Evolutionary conservation across 1,140 invertebrate species (phyloP).

Genomic region (Chironomus tepperi): DNA sequence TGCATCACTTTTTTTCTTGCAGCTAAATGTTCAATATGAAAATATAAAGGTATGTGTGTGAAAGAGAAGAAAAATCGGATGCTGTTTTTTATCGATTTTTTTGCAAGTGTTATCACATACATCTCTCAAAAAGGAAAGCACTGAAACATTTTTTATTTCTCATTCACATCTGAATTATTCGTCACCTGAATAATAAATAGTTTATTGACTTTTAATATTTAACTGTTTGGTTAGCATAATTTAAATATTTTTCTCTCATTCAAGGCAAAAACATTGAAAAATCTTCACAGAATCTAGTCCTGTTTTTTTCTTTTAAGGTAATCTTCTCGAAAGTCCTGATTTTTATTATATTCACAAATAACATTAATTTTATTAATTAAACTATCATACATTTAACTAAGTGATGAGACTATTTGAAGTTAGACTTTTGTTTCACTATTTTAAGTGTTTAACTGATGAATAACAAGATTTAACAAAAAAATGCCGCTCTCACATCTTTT

Average conservation of each 20-base stretch:
- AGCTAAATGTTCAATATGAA: background rate
- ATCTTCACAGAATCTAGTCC: background rate
- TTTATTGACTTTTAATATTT: too few relatives aligned
- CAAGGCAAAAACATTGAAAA: too few relatives aligned
- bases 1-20: background rate
- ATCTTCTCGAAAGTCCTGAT: background rate
- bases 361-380: background rate
- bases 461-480: background rate
- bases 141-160: too few relatives aligned
- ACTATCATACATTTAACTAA: background rate
- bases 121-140: background rate
- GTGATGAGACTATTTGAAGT: background rate
- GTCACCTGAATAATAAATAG: too few relatives aligned
- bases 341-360: background rate
- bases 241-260: background rate
- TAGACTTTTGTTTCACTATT: background rate
- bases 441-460: background rate
- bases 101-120: conserved; percentile 7
- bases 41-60: background rate
- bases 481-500: conserved; percentile 11
- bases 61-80: background rate
- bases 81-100: conserved; percentile 13
- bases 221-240: background rate
- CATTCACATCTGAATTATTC: too few relatives aligned
- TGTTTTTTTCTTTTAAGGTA: too few relatives aligned